Conservation (phyloP, 2,113 vertebrate genomes). For the Pterocles gutturalis region DNA sequence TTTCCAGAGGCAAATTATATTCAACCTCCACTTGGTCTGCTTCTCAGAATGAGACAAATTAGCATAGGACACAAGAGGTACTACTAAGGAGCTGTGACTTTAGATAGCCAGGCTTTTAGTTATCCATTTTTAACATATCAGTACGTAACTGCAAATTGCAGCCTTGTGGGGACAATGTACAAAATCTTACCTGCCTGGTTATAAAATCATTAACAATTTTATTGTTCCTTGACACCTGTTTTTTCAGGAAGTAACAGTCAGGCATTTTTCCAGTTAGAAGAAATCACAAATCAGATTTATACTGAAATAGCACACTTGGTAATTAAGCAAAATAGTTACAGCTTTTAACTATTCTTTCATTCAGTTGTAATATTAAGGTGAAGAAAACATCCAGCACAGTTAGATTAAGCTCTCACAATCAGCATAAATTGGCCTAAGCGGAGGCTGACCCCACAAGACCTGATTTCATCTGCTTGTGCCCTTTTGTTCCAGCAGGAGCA, state of each 20-base stretch:
- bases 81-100: background rate
- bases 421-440: background rate
- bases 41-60: background rate
- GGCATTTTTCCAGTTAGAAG: background rate
- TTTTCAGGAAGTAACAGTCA: background rate
- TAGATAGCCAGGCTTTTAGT: background rate
- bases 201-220: conserved; percentile 7
- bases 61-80: background rate
- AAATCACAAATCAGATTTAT: background rate
- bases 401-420: background rate
- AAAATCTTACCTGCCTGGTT: background rate
- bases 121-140: background rate
- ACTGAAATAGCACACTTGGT: background rate
- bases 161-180: background rate
- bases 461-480: background rate
- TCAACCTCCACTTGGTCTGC: background rate
- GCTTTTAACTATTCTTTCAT: background rate
- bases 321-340: background rate
- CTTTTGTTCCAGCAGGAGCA: background rate
- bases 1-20: background rate
- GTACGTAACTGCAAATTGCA: background rate
- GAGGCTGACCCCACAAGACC: background rate
- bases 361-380: background rate
- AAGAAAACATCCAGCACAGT: background rate
- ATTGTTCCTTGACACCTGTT: background rate